Conservation (phyloP, 2,113 vertebrate genomes). For the Pseudolaguvia tuberculata region DNA sequence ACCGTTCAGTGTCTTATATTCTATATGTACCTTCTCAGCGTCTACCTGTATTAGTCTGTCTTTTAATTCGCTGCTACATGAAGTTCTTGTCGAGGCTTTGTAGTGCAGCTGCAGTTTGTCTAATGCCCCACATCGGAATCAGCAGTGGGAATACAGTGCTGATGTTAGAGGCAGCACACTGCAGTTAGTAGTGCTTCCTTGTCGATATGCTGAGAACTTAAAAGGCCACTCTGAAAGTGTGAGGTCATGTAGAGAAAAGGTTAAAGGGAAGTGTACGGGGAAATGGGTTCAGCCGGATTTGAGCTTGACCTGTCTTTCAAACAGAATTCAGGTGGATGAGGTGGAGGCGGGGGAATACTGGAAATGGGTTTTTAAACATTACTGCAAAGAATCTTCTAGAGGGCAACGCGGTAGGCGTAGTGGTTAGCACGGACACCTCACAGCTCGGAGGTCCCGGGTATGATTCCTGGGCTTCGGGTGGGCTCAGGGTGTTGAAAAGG, state of each 20-base stretch:
- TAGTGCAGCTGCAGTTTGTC: background rate
- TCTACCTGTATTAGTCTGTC: background rate
- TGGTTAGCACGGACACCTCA: no score
- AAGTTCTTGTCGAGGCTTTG: background rate
- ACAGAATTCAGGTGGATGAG: constrained; percentile 7
- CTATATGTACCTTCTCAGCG: background rate
- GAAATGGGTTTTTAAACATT: background rate
- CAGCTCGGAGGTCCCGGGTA: no score
- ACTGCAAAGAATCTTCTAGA: background rate
- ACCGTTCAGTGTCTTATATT: background rate
- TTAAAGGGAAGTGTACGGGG: constrained; percentile 2
- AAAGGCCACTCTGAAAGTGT: constrained; percentile 19
- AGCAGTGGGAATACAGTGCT: constrained; percentile 9
- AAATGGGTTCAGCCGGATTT: constrained; percentile 8
- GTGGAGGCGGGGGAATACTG: background rate
- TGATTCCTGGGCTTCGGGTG: no score
- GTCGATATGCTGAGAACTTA: constrained; percentile 23
- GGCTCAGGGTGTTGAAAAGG: no score
- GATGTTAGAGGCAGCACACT: constrained; percentile 16
- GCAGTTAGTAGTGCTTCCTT: background rate
- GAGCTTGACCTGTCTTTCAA: constrained; percentile 22
- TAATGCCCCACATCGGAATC: constrained; percentile 2
- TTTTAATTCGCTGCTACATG: constrained; percentile 10
- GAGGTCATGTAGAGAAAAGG: constrained; percentile 20
- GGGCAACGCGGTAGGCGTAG: no score